Conservation (phyloP, 2,113 vertebrate genomes). For the Vulpes vulpes region DNA sequence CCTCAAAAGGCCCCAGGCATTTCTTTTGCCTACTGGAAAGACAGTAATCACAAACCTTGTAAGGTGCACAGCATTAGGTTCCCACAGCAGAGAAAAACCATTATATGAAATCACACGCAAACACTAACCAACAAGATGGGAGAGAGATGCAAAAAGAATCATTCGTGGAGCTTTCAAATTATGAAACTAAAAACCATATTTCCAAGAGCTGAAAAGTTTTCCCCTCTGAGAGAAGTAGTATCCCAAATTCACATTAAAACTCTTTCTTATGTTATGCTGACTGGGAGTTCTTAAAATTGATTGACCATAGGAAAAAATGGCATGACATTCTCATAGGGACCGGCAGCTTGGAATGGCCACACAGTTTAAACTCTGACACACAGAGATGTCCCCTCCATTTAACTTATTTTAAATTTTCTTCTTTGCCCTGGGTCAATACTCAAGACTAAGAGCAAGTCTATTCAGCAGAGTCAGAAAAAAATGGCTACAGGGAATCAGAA, state of each 20-base stretch:
- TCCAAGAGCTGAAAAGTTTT: slow-evolving; percentile 83
- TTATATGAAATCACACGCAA: slow-evolving; percentile 82
- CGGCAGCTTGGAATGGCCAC: slow-evolving; percentile 37
- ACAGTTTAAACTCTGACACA: background rate
- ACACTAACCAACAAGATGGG: slow-evolving; percentile 73
- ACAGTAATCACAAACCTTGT: slow-evolving; percentile 78
- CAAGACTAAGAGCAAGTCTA: slow-evolving; percentile 51
- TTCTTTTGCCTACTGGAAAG: slow-evolving; percentile 82
- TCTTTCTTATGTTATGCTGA: slow-evolving; percentile 76
- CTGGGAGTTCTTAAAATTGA: slow-evolving; percentile 78
- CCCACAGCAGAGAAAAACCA: slow-evolving; percentile 82
- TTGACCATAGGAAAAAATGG: slow-evolving; percentile 69
- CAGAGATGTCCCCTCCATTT: background rate
- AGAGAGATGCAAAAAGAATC: slow-evolving; percentile 79
- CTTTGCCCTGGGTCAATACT: slow-evolving; percentile 38
- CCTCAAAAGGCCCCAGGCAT: slow-evolving; percentile 82
- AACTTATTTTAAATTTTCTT: background rate
- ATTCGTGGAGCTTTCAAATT: slow-evolving; percentile 83
- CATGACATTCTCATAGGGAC: slow-evolving; percentile 63
- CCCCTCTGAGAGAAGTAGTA: slow-evolving; percentile 83
- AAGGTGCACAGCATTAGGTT: slow-evolving; percentile 68
- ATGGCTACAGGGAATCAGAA: background rate
- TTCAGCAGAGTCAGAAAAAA: slow-evolving; percentile 26
- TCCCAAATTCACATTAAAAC: slow-evolving; percentile 81
- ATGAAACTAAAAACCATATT: slow-evolving; percentile 86